Conservation (phyloP, 2,888 invertebrate genomes). For the Sipha maydis region DNA sequence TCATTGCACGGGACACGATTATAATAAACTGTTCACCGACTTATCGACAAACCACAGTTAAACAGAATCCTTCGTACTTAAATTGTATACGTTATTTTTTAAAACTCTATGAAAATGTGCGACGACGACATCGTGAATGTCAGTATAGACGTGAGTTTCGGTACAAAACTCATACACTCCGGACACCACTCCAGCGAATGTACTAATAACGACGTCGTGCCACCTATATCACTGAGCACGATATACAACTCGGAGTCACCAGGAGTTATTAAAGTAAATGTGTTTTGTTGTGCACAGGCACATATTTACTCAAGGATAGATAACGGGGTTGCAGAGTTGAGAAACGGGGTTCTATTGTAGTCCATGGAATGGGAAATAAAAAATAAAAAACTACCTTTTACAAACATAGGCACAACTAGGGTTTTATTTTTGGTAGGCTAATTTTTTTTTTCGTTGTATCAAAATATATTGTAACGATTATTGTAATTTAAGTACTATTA, state of each 20-base stretch:
- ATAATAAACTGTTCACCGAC: background rate
- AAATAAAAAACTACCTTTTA: too few relatives aligned
- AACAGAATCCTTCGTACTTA: background rate
- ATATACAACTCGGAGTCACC: conserved; percentile 82
- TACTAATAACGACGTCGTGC: conserved; percentile 85
- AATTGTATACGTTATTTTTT: background rate
- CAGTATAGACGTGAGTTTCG: conserved; percentile 70
- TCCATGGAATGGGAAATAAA: too few relatives aligned
- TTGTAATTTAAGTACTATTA: too few relatives aligned
- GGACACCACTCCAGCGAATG: conserved; percentile 93
- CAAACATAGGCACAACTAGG: too few relatives aligned
- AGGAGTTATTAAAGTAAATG: conserved; percentile 42
- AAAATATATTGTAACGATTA: too few relatives aligned
- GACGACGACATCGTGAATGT: conserved; percentile 76
- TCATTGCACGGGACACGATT: background rate
- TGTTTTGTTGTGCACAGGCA: background rate
- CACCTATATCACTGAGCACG: conserved; percentile 89
- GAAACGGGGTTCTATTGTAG: too few relatives aligned
- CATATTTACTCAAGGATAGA: background rate
- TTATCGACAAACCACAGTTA: background rate
- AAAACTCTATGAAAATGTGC: conserved; percentile 93
- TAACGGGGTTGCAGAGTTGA: background rate
- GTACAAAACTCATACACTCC: conserved; percentile 90
- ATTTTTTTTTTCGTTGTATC: too few relatives aligned
- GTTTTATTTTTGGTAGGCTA: too few relatives aligned